phyloP scores from a whole-genome alignment of 1,140 invertebrate genomes.

The Zaprionus ghesquierei region DNA sequence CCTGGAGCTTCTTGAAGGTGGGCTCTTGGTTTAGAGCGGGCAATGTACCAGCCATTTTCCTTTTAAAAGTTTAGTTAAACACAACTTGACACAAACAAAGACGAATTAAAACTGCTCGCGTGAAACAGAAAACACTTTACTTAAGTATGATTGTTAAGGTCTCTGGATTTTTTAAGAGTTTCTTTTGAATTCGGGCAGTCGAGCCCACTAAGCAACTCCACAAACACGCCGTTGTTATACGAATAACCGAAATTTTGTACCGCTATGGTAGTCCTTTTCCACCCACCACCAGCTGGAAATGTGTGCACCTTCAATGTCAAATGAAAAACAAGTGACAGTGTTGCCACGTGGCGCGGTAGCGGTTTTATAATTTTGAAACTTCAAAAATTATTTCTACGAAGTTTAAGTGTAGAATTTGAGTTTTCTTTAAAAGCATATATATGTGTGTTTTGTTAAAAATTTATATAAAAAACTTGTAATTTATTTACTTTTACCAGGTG shows the following conservation, averaged over 20 bases:
- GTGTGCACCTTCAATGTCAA: conserved; percentile 67
- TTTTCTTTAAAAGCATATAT: neutral
- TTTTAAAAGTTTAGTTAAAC: conserved; percentile 44
- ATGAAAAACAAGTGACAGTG: conserved; percentile 66
- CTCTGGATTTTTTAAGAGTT: conserved; percentile 4
- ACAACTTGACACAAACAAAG: conserved; percentile 45
- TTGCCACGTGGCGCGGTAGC: conserved; percentile 43
- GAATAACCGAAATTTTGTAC: conserved; percentile 24
- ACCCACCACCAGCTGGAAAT: conserved; percentile 56
- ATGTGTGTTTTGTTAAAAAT: neutral
- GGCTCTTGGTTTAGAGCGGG: conserved; percentile 86
- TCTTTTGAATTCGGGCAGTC: conserved; percentile 20
- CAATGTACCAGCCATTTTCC: conserved; percentile 74
- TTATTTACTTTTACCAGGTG: neutral
- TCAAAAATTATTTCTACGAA: neutral
- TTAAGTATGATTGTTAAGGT: conserved; percentile 42
- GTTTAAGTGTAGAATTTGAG: neutral
- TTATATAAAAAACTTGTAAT: neutral
- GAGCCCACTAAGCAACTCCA: conserved; percentile 30
- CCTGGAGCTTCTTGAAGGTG: conserved; percentile 88
- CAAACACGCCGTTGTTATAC: conserved; percentile 42
- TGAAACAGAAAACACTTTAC: conserved; percentile 53
- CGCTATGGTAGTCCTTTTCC: conserved; percentile 45
- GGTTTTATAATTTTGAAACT: neutral
- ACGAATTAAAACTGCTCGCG: conserved; percentile 40